A percentile compares a stretch with the other conserved stretches of the same genome.
phyloP scores from a whole-genome alignment of 2,797 vertebrate genomes.

The Schizopygopsis malacanthus region DNA sequence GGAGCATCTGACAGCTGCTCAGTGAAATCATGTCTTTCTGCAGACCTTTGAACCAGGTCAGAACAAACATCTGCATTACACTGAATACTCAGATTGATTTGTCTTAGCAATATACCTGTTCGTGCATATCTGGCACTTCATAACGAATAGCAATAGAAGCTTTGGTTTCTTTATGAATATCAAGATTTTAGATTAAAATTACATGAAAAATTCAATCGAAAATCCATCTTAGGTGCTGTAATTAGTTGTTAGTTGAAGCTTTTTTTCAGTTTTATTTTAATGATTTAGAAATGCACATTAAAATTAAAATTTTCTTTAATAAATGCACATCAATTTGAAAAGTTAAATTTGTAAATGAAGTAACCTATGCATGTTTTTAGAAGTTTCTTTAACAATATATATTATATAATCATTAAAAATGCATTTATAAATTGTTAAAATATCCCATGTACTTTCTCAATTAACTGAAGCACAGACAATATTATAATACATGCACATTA shows the following conservation, averaged over 20 bases:
- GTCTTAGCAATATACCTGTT: neutral
- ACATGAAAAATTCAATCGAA: neutral
- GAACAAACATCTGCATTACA: neutral
- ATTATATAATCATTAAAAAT: neutral
- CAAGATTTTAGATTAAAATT: neutral
- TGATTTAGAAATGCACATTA: neutral
- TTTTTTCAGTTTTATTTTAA: neutral
- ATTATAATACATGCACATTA: neutral
- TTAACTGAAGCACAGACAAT: neutral
- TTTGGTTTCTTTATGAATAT: neutral
- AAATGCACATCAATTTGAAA: neutral
- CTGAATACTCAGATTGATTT: neutral
- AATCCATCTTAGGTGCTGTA: neutral
- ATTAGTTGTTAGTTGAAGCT: neutral
- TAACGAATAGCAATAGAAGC: too few species aligned
- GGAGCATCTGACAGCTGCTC: constrained; percentile 34
- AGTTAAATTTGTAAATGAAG: neutral
- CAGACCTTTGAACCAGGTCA: neutral
- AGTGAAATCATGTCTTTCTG: constrained; percentile 39
- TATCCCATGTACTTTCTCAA: neutral
- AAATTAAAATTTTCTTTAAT: neutral
- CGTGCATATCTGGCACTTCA: neutral
- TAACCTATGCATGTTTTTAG: neutral
- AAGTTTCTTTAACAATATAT: neutral
- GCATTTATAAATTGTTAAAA: neutral